These are phyloP conservation scores for Agriotes lineatus DNA, from an alignment of 2,888 invertebrate genomes.

Conservation along the genomic window DNA sequence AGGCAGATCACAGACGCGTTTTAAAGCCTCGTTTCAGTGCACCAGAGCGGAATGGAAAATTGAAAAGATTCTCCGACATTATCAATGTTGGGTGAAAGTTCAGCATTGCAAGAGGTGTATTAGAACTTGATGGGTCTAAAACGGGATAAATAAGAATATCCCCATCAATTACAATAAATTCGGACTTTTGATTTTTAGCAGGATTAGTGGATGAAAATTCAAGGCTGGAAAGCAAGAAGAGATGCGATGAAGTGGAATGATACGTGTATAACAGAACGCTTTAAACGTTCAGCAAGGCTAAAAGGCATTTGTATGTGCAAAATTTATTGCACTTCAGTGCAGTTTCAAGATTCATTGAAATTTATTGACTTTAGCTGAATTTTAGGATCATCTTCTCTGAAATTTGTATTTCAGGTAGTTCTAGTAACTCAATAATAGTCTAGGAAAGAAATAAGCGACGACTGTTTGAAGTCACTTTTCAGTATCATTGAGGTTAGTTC, in stretches of 20 bases:
- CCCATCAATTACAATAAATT: constrained; percentile 15
- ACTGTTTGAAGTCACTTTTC: too few relatives aligned
- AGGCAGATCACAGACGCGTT: not conserved
- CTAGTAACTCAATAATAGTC: too few relatives aligned
- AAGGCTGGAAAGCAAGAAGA: not conserved
- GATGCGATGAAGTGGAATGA: constrained; percentile 17
- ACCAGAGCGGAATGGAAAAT: not conserved
- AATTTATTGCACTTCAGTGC: too few relatives aligned
- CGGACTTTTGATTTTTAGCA: constrained; percentile 2
- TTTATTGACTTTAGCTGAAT: too few relatives aligned
- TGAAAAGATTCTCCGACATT: not conserved
- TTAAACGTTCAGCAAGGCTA: not conserved
- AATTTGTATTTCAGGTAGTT: too few relatives aligned
- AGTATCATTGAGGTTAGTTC: too few relatives aligned
- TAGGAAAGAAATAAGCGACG: too few relatives aligned
- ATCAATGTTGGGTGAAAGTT: too few relatives aligned
- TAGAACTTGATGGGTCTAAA: too few relatives aligned
- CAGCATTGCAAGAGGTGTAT: too few relatives aligned
- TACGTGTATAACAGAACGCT: not conserved
- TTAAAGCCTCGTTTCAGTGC: not conserved
- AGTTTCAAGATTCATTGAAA: too few relatives aligned
- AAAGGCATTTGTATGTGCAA: not conserved
- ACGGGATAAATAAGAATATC: not conserved
- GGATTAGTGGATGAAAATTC: constrained; percentile 9
- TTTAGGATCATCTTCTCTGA: too few relatives aligned